These are phyloP conservation scores for Myanophis thanlyinensis DNA, from an alignment of 2,113 vertebrate species.

Conservation along the genomic window DNA sequence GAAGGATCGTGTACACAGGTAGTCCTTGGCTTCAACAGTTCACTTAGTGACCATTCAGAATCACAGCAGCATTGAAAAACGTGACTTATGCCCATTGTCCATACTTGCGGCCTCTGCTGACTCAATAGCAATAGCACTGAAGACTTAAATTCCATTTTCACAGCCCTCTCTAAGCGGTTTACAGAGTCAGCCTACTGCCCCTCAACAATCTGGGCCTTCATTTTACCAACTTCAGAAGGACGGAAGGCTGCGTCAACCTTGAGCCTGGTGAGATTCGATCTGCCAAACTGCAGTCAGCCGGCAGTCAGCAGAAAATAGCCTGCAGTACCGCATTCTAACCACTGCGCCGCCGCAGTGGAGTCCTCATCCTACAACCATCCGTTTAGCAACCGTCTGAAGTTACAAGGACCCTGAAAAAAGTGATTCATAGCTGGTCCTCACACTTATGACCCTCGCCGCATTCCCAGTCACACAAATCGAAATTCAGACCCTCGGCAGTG, in stretches of 20 bases:
- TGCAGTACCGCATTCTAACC: too few species aligned
- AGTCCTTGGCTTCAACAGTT: not conserved
- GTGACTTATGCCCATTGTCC: not conserved
- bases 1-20: not conserved
- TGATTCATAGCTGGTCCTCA: not conserved
- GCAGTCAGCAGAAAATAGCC: too few species aligned
- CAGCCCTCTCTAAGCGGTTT: too few species aligned
- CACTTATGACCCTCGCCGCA: not conserved
- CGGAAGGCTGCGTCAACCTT: too few species aligned
- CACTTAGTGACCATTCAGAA: not conserved
- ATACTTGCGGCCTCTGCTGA: not conserved
- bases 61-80: not conserved
- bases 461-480: not conserved
- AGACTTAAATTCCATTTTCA: too few species aligned
- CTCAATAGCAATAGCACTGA: too few species aligned
- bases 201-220: too few species aligned
- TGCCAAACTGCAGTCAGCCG: too few species aligned
- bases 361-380: not conserved
- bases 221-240: too few species aligned
- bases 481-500: not conserved
- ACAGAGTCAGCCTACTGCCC: too few species aligned
- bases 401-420: not conserved
- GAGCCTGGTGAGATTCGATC: too few species aligned
- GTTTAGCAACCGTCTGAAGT: not conserved
- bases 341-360: not conserved